Evolutionary conservation across 2,113 vertebrate genomes (phyloP).

Genomic region (Crotalus horridus): DNA sequence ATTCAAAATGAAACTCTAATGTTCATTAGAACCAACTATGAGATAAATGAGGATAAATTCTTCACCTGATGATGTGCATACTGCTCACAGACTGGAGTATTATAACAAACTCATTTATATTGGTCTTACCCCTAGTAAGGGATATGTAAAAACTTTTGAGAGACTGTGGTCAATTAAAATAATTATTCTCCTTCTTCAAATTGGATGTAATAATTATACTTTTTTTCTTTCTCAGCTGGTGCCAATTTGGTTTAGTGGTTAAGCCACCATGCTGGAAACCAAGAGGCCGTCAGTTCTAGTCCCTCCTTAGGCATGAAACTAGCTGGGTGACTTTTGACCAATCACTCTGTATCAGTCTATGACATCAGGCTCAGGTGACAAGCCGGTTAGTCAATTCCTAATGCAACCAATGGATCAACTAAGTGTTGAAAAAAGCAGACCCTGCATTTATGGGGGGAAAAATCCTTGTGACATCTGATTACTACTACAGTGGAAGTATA

Average conservation of each 20-base stretch:
- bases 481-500: background rate
- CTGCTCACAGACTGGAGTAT: background rate
- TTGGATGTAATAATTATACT: background rate
- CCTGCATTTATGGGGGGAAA: background rate
- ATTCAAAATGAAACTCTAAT: background rate
- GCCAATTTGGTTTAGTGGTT: background rate
- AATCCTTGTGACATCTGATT: background rate
- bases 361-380: background rate
- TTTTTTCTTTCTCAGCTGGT: background rate
- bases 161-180: background rate
- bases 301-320: background rate
- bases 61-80: background rate
- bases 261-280: background rate
- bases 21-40: background rate
- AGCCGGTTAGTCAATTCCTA: background rate
- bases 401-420: background rate
- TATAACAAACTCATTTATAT: background rate
- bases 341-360: background rate
- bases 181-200: background rate
- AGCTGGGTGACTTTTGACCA: background rate
- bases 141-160: background rate
- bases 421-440: background rate
- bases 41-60: background rate
- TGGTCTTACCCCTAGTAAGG: background rate
- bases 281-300: background rate